These are phyloP conservation scores for Dermatemys mawii DNA, from an alignment of 2,113 vertebrate species.

Conservation along the genomic window DNA sequence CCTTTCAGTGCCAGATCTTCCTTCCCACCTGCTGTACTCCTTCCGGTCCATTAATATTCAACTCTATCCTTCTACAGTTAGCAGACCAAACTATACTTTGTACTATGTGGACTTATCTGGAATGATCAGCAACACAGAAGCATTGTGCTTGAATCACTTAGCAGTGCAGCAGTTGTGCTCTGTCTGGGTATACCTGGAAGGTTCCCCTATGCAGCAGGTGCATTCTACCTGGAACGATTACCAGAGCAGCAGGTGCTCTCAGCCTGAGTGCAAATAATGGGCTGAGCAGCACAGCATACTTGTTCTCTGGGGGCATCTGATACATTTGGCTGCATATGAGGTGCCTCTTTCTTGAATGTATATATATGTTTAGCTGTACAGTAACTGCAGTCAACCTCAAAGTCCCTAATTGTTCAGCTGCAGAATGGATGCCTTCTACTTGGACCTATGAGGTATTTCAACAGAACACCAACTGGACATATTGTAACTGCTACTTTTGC, in stretches of 20 bases:
- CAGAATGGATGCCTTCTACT: background rate
- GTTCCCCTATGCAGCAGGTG: background rate
- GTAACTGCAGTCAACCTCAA: background rate
- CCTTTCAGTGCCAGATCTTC: background rate
- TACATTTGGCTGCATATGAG: background rate
- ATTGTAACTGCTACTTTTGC: background rate
- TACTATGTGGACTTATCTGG: background rate
- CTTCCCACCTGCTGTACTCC: background rate
- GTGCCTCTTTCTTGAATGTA: background rate
- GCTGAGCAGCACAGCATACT: background rate
- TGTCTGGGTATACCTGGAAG: background rate
- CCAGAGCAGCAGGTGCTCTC: background rate
- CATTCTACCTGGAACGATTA: background rate
- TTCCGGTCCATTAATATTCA: background rate
- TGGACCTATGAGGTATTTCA: fast-evolving
- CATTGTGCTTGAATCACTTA: background rate
- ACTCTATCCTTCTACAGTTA: background rate
- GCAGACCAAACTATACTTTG: background rate
- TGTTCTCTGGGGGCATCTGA: background rate
- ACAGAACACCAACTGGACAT: background rate
- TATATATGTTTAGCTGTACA: background rate
- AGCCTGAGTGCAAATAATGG: background rate
- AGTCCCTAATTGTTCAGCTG: background rate
- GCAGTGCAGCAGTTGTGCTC: background rate
- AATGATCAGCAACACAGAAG: background rate